Base-by-base conservation (phyloP, 1,140 invertebrate genomes). In the Macrobrachium nipponense region DNA sequence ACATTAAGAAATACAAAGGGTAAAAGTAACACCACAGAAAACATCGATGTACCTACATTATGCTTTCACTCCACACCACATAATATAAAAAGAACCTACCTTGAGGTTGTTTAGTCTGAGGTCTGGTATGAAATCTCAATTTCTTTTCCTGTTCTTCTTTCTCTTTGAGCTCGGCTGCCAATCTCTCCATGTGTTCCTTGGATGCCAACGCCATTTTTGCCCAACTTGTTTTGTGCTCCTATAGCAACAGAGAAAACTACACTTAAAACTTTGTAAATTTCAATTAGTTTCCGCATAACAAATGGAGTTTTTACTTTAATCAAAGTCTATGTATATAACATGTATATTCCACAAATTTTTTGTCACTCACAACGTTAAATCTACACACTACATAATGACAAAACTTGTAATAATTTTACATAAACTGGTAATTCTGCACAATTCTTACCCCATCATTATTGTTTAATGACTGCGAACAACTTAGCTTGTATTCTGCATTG, bases 221-320 rank as follows among this genome's bases (percentile, higher is more conserved):
- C 86, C 86, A 87, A 23, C 80, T 87, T 10, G 86, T 87, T 83
- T 87, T 87, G 75, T 87, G 80, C 80, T 87, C 86, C 86, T 87
- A 51, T 51, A 20, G 3, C 51, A 18, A 43, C 17, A 4, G 11
- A 43, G 23, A 79, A 60, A 62, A 43, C 62, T 23, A 61, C 17
- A 44, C 2, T n/a, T 20, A 73, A 73, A 36, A 8, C 4, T 18
- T 5, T 44, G 7, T 12, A 14, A 36, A 36, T 51, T 10, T 51
- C 3, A 2, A 51, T 10, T 10, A 12, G 12, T 51, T 10, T 51
- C 7, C 0, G 12, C 51, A 51, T 51, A 51, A 51, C 18, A 14
- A 11, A 66, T 17, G 8, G 4, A 66, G 12, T 10, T 36, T 20
- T 36, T 20, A 27, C 64, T 17, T 8, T 66, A 66, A 75, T 43